Evolutionary conservation across 2,113 vertebrate species (phyloP).

Genomic region (Albula glossodonta): DNA sequence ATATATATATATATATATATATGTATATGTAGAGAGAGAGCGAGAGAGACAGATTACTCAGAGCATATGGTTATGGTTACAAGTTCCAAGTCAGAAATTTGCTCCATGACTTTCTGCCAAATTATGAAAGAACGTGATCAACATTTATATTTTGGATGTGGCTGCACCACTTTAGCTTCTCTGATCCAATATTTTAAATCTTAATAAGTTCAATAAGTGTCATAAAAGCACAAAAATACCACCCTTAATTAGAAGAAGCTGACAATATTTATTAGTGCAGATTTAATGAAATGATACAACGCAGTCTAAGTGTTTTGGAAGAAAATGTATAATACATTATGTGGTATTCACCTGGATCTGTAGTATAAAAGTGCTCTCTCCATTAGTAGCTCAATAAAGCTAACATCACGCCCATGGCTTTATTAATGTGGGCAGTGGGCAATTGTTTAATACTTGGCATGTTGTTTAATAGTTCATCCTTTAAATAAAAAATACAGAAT

Average conservation of each 20-base stretch:
- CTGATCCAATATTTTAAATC: neutral
- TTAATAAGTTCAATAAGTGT: neutral
- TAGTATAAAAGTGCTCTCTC: neutral
- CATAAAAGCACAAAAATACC: neutral
- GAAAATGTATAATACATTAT: neutral
- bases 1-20: too few species aligned
- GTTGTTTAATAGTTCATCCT: slow-evolving; percentile 27
- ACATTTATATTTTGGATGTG: neutral
- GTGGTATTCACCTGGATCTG: too few species aligned
- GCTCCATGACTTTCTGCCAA: too few species aligned
- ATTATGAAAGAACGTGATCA: neutral
- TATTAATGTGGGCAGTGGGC: slow-evolving; percentile 5
- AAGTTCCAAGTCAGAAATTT: too few species aligned
- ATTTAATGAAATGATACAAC: neutral
- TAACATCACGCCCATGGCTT: neutral
- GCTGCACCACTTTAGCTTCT: neutral
- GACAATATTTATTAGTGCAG: neutral
- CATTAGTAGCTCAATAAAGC: neutral
- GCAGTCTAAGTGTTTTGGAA: neutral
- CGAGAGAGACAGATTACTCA: too few species aligned
- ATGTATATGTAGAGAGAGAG: too few species aligned
- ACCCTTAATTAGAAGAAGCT: neutral
- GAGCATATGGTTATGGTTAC: too few species aligned
- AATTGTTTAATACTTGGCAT: slow-evolving; percentile 15
- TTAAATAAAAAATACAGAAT: neutral